These are phyloP conservation scores for Branchellion lobata DNA, from an alignment of 2,888 invertebrate genomes.

Conservation along the genomic window DNA sequence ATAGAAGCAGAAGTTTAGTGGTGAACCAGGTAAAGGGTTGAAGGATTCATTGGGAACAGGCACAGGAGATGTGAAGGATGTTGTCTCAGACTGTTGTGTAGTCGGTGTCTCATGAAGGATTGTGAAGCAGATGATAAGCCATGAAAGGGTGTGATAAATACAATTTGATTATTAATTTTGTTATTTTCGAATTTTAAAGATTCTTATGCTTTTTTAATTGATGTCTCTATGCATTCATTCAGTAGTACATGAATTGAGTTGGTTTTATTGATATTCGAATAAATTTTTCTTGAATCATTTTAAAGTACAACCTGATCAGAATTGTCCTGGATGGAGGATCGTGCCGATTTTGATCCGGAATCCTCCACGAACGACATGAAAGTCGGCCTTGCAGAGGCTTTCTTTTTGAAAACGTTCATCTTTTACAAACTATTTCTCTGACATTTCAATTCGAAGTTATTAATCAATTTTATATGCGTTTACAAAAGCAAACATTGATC, in stretches of 20 bases:
- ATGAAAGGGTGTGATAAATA: background rate
- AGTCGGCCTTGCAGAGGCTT: conserved; percentile 11
- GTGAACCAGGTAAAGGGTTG: background rate
- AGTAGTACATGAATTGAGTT: background rate
- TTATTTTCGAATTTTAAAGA: too few species aligned
- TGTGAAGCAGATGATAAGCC: background rate
- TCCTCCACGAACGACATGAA: conserved; percentile 37
- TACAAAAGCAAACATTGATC: too few species aligned
- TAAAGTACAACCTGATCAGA: background rate
- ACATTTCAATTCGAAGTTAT: too few species aligned
- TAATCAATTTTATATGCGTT: too few species aligned
- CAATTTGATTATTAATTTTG: too few species aligned
- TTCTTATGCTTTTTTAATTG: background rate
- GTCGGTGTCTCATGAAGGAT: background rate
- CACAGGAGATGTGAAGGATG: conserved; percentile 14
- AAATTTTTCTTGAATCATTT: too few species aligned
- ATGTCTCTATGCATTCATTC: too few species aligned
- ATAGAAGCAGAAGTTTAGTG: too few species aligned
- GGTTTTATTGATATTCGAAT: too few species aligned
- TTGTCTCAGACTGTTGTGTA: conserved; percentile 21
- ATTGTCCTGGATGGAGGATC: background rate
- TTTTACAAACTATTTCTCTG: too few species aligned
- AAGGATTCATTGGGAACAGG: background rate
- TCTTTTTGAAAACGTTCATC: conserved; percentile 22
- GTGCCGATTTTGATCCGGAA: background rate